Evolutionary conservation across 2,797 vertebrate genomes (phyloP).

Genomic region (Hafferia zeledoni): DNA sequence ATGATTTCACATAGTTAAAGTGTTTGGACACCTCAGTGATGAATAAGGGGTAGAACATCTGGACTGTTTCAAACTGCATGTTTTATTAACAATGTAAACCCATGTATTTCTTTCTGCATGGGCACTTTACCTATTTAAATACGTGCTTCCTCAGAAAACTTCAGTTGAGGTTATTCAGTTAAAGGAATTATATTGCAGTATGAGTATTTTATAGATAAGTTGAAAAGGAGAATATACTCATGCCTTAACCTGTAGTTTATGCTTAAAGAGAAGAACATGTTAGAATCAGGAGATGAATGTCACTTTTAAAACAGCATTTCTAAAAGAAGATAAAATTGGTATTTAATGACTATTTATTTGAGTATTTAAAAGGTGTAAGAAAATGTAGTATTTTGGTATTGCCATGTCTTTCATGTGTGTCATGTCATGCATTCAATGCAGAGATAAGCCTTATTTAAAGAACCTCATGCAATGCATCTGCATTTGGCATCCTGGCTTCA

Average conservation of each 20-base stretch:
- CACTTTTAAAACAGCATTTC: neutral
- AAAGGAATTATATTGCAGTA: neutral
- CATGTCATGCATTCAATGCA: neutral
- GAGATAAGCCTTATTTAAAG: neutral
- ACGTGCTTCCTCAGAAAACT: neutral
- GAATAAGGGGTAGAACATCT: neutral
- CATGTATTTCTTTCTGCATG: neutral
- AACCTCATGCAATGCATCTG: neutral
- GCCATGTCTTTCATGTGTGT: neutral
- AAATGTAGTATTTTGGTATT: neutral
- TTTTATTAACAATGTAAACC: neutral
- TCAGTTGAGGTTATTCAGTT: neutral
- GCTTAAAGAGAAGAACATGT: neutral
- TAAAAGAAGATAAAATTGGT: neutral
- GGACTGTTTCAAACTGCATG: neutral
- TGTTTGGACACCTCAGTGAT: neutral
- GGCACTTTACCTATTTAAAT: neutral
- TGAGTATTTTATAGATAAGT: neutral
- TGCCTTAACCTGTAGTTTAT: neutral
- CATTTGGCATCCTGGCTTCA: neutral
- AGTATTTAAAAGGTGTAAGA: neutral
- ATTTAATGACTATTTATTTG: constrained; percentile 13
- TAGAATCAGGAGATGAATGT: neutral
- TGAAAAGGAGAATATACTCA: neutral
- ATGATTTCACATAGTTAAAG: neutral